Percentiles rank a stretch among this genome's conserved stretches.
Conservation (phyloP, 1,140 invertebrate species). For the Drosophila nikananu region DNA sequence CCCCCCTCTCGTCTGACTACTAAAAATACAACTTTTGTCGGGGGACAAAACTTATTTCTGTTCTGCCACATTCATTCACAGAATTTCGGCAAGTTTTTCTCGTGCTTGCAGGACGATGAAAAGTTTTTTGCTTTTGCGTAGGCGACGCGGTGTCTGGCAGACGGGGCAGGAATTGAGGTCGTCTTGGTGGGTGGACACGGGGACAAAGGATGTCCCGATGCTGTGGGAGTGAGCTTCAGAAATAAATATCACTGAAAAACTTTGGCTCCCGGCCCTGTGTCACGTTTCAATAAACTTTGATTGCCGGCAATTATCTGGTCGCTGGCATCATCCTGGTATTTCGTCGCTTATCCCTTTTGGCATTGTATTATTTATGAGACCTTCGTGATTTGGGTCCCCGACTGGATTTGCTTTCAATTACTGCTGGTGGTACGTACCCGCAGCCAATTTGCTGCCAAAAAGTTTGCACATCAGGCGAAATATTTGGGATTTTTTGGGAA, state of each 20-base stretch:
- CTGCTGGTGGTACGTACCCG: constrained; percentile 54
- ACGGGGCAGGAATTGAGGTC: constrained; percentile 42
- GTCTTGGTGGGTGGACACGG: constrained; percentile 19
- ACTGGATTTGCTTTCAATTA: constrained; percentile 75
- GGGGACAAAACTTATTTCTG: constrained; percentile 47
- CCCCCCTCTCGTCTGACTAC: constrained; percentile 29
- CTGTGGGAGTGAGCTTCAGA: neutral
- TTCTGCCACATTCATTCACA: constrained; percentile 67
- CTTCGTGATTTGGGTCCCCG: constrained; percentile 34
- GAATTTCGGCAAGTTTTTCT: constrained; percentile 42
- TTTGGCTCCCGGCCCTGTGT: constrained; percentile 36
- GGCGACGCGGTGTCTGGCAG: constrained; percentile 72
- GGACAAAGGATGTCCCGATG: constrained; percentile 8
- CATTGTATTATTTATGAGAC: constrained; percentile 65
- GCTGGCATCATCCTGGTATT: constrained; percentile 58
- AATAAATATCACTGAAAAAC: neutral
- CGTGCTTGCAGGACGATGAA: constrained; percentile 29
- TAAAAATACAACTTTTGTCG: constrained; percentile 49
- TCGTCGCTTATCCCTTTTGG: constrained; percentile 66
- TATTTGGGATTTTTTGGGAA: constrained; percentile 9
- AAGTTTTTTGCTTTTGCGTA: constrained; percentile 42
- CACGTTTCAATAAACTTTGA: constrained; percentile 81
- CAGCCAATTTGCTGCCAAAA: constrained; percentile 64
- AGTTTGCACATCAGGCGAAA: constrained; percentile 57
- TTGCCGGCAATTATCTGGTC: constrained; percentile 77